Base-by-base conservation (phyloP, 2,797 vertebrate genomes). In the Champsocephalus gunnari region DNA sequence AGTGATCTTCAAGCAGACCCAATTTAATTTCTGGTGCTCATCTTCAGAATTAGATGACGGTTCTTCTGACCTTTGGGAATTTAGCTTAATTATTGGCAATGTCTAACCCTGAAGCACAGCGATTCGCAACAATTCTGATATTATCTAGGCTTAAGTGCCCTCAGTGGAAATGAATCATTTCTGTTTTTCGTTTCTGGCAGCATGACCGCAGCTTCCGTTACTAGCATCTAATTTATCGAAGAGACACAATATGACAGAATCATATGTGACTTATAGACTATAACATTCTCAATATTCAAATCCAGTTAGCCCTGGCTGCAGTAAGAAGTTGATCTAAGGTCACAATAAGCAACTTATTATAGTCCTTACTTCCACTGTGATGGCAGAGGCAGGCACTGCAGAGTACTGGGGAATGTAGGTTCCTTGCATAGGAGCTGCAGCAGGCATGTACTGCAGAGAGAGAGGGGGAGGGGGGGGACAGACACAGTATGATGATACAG, bases 371-470 rank as follows among this genome's bases (percentile, higher is more conserved):
- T 99, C 98, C 94, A 99, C 96, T 92, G 97, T 96, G 95, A 99
- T 96, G 95, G 97, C 96, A 95, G 98, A 96, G 90, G 97, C 97
- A 98, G 98, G 98, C 96, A 99, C 97, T 95, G 97, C 96, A 96
- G 97, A 98, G 95, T 99, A 99, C 97, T 99, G 98, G 96, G 98
- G 97, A 95, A 99, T 98, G 96, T 99, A 99, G 94, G 98, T 97
- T 96, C 98, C 98, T 98, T 99, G 98, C 98, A 99, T 99, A 97
- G 97, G 96, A 93, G 97, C 97, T 94, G 97, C 97, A 93, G 98
- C 97, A 92, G 97, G 96, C 97, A 99, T 97, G 93, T 99, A 99
- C 98, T 99, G 94, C 85, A 95, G 94, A 90, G 83, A 74, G 60
- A 47, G 43, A 56, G 68, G 55, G 53, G 62, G 51, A 48, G 60